Evolutionary conservation across 2,888 invertebrate genomes (phyloP), one percentile per base, ranked within the genome.

Genomic region (Sphecodes monilicornis): DNA sequence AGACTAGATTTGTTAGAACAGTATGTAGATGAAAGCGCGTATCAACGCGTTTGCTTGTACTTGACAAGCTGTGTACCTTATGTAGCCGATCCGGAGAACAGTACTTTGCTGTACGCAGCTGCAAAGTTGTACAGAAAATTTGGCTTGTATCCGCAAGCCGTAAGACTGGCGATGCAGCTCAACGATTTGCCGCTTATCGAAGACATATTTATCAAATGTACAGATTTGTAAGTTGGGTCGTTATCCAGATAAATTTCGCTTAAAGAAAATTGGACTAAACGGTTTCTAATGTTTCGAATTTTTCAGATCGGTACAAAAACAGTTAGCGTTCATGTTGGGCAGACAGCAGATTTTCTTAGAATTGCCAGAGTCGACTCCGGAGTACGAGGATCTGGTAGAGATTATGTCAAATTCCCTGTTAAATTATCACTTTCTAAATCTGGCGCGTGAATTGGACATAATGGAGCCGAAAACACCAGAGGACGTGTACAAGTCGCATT

Each of bases 391-490:
- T 92, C 97, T 98, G 91, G 90, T 94, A 0, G 98, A 98, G 91
- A 98, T 99, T 87, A 97, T 99, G 95, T 98, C 98, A 3, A 99
- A 99, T 95, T 97, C 98, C 1, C 97, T 99, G 92, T 96, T 99
- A 86, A 99, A 98, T 94, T 97, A 98, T 89, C 98, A 99, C 94
- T 99, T 99, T 95, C 95, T 98, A 50, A 98, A 98, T 91, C 96
- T 99, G 87, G 99, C 97, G 4, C 96, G 99, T 95, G 99, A 99
- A 96, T 96, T 99, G 91, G 99, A 99, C 94, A 99, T 99, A 89
- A 98, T 99, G 98, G 99, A 99, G 94, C 99, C 99, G 0, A 99
- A 99, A 95, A 97, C 98, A 0, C 99, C 99, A 0, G 99, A 99
- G 94, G 99, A 99, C 94, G 99, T 99, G 18, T 99, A 99, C 95